Evolutionary conservation across 2,888 invertebrate genomes (phyloP), one percentile per base, ranked within the genome.

Genomic region (Microctonus aethiopoides): DNA sequence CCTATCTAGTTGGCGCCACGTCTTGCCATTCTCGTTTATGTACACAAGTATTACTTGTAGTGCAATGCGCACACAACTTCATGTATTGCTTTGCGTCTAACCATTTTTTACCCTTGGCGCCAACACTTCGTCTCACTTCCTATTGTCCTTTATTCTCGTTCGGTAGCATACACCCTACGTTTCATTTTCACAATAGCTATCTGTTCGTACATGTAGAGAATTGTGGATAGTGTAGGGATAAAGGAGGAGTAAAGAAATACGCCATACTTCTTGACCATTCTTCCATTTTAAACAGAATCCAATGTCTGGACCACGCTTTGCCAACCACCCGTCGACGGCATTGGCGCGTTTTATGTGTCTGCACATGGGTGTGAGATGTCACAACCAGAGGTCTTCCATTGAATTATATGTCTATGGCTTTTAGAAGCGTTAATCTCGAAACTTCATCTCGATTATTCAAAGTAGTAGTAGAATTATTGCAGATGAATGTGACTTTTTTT

Each of bases 1-100:
- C 75, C 68, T 72, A 75, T 75, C 75, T 76, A 74, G 75, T 72
- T 74, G 76, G 75, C 71, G 76, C 75, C 76, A 71, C 69, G 68
- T 70, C 72, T 74, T 65, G 71, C 70, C 62, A 72, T 73, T 75
- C 68, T 71, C 72, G 73, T 52, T 52, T 13, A 4, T 73, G 72
- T 72, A 73, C 75, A 73, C 75, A 72, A 67, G 71, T 66, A 72
- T 71, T 70, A 72, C 70, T 59, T 71, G 26, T n/a, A n/a, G n/a
- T 54, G 20, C 20, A 13, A 26, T 54, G 24, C 5, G 26, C 3
- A 29, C 13, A 26, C 67, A 67, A 60, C 34, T 46, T 41, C 57
- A 61, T n/a, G 24, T n/a, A 34, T 20, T 66, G 34, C 34, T 34
- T 13, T 32, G 34, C 9, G 59, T 52, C 46, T 52, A 26, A 39